Evolutionary conservation across 2,797 vertebrate species (phyloP), one percentile per base, ranked within the genome.

Genomic region (Lacerta agilis): DNA sequence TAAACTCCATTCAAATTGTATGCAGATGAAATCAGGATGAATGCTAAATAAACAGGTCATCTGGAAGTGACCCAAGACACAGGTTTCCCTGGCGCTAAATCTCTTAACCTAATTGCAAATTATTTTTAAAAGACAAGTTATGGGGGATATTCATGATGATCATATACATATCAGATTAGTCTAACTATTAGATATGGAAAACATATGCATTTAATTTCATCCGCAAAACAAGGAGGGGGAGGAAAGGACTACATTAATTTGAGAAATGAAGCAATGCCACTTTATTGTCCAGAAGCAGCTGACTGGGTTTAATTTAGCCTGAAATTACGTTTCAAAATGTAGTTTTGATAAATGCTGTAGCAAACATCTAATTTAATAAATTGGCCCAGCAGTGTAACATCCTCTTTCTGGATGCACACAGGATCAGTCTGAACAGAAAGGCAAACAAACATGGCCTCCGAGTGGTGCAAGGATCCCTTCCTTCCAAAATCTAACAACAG

Each of bases 141-240:
- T 64, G 43, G 23, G 7, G 17, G 49, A 33, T 13, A 29, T 67
- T 79, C 3, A 29, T n/a, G 5, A 66, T 43, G 36, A 43, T 61
- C 4, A 71, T 29, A 75, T 90, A 93, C 92, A 92, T 92, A 61
- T 89, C 88, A 90, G 86, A 91, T 23, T 86, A 49, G 92, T 43
- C 88, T 90, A 11, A 82, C 88, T 90, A 64, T 89, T 85, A 88
- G 92, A 94, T 94, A 87, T 92, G 87, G 87, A 92, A 55, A 92
- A 86, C 94, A 94, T 89, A 85, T 94, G 95, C 89, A 94, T 92
- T 78, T 86, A 90, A 94, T 95, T 87, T 94, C 86, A 93, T 92
- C 38, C 45, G 27, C 61, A 86, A 9, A 89, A 86, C 11, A 0
- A 36, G 36, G 27, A 20, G 8, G 0, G 49, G 71, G 27, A 23